Conservation (phyloP, 2,888 invertebrate genomes). For the Mylabris sibirica region DNA sequence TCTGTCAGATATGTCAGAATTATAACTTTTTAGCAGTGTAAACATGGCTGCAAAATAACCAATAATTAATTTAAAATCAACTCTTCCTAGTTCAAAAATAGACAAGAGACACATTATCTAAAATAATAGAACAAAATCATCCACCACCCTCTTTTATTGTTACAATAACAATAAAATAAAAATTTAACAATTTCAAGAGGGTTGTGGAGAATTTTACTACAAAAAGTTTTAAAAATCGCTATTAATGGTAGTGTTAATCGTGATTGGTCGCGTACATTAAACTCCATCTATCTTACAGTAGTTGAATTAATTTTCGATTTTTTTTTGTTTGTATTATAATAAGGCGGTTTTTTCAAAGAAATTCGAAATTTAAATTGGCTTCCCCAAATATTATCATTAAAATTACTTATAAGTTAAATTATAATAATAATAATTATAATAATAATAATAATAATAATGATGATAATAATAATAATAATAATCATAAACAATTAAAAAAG, state of each 20-base stretch:
- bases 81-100: no score
- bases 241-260: neutral
- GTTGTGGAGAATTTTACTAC: no score
- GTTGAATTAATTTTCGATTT: neutral
- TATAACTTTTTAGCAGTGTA: no score
- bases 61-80: no score
- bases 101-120: neutral
- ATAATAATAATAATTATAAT: slow-evolving; percentile 3
- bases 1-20: no score
- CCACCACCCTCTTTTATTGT: neutral
- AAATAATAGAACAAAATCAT: neutral
- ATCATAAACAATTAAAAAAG: slow-evolving; percentile 33
- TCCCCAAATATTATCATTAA: slow-evolving; percentile 45
- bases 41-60: no score
- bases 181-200: no score
- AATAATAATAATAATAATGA: slow-evolving; percentile 1
- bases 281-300: neutral
- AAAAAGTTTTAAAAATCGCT: no score
- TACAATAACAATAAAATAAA: no score
- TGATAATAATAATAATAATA: slow-evolving; percentile 26
- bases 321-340: neutral
- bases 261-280: neutral
- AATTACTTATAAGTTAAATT: slow-evolving; percentile 16
- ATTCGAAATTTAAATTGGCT: slow-evolving; percentile 47
- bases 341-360: no score